phyloP scores from a whole-genome alignment of 2,113 vertebrate genomes.

The Gambusia holbrooki region DNA sequence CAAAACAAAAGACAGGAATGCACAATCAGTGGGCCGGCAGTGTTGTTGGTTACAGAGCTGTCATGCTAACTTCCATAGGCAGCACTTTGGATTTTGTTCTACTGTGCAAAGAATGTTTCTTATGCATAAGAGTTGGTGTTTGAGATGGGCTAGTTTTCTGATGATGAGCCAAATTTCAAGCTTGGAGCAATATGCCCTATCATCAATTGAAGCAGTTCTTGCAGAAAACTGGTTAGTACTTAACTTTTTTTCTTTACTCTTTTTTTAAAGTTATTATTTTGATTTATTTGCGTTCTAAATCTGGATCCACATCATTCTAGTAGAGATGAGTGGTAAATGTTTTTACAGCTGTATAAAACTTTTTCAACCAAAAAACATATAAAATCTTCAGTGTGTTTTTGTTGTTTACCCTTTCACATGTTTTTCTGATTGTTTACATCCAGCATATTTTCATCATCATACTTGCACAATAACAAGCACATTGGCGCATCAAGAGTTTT shows the following conservation, averaged over 20 bases:
- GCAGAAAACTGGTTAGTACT: not conserved
- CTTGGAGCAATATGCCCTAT: conserved; percentile 8
- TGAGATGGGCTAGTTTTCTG: not conserved
- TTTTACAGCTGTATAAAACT: not conserved
- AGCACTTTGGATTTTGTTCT: not conserved
- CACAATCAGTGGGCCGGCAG: not conserved
- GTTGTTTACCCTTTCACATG: not conserved
- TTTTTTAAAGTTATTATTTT: not conserved
- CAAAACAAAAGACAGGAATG: not conserved
- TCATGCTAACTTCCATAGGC: not conserved
- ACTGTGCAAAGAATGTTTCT: not conserved
- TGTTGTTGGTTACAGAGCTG: not conserved
- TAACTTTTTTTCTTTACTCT: not conserved
- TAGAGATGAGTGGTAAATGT: not conserved
- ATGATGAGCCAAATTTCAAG: conserved; percentile 8
- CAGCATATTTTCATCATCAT: not conserved
- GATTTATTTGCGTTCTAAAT: not conserved
- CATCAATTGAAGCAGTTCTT: not conserved
- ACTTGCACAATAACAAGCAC: not conserved
- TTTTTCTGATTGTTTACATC: not conserved
- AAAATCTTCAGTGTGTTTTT: too few species aligned
- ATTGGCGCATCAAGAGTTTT: not conserved
- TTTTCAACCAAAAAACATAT: not conserved
- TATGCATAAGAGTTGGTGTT: not conserved
- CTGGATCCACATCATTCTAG: too few species aligned